Conservation (phyloP, 2,113 vertebrate genomes). For the Semnornis frantzii region DNA sequence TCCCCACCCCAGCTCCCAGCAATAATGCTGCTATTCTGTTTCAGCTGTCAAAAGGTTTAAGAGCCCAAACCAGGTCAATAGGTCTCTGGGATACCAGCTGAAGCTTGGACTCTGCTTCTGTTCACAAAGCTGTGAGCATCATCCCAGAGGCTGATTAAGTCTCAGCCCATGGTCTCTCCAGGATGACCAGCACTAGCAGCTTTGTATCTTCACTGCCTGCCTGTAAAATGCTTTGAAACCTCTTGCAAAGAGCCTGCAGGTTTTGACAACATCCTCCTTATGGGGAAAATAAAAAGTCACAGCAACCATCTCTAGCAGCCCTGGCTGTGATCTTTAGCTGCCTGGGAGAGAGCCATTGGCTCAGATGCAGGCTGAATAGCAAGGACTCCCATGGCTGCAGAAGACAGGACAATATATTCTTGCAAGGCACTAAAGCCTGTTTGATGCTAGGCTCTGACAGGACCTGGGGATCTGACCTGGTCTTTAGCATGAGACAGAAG, state of each 20-base stretch:
- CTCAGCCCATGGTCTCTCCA: not conserved
- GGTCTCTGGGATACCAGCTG: accelerated
- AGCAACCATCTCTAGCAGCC: not conserved
- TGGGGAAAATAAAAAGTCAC: not conserved
- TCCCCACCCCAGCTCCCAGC: not conserved
- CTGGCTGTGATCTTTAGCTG: slow-evolving; percentile 34
- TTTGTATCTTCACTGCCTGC: accelerated
- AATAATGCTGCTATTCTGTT: not conserved
- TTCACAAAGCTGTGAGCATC: not conserved
- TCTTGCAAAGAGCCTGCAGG: not conserved
- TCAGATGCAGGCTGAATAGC: not conserved
- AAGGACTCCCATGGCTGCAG: not conserved
- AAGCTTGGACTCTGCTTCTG: not conserved
- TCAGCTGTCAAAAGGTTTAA: not conserved
- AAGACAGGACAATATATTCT: not conserved
- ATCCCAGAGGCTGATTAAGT: accelerated
- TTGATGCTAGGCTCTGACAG: not conserved
- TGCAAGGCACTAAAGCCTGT: not conserved
- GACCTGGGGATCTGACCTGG: not conserved
- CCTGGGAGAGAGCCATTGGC: not conserved
- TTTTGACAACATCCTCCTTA: accelerated
- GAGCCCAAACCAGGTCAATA: not conserved
- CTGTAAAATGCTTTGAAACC: not conserved
- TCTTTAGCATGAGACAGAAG: too few species aligned
- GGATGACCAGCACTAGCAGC: not conserved